Base-by-base conservation (phyloP, 1,140 invertebrate species). In the Cherax quadricarinatus region DNA sequence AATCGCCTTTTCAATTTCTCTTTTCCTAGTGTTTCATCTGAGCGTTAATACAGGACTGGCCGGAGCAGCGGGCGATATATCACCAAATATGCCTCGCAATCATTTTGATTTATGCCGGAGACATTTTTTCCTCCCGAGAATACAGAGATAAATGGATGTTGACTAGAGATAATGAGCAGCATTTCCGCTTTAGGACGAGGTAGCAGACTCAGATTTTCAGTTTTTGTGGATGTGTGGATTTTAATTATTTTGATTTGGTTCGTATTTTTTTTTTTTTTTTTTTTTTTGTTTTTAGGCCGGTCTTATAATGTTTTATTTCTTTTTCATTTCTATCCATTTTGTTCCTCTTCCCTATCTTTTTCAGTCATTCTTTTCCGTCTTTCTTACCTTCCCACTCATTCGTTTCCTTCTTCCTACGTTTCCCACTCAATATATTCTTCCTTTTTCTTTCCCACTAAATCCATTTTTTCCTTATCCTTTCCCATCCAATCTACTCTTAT, bases 71-170 rank as follows among this genome's bases (percentile, higher is more conserved):
- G 21, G n/a, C 70, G 3, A 75, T 75, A 75, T 75, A 9, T 75
- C 70, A 75, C 70, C 14, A 75, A 30, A 75, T 24, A 5, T 24
- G 70, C 70, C 24, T 75, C 24, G 70, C 24, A 30, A 24, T 75
- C 70, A 24, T 24, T 30, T 14, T 75, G 70, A 75, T 75, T 75
- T 75, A 75, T 30, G 70, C n/a, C 5, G 70, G 70, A 21, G 70
- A 75, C 21, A 24, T 75, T 75, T 75, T 30, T 21, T 30, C 12
- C 70, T 30, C 70, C 70, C 24, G 70, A 12, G 70, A 18, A 75
- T 30, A 75, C 70, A 75, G 70, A 75, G 70, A 75, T 75, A 75
- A 75, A 75, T 75, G 24, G 70, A 7, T 75, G 70, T 30, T 30
- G n/a, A 75, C 70, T 75, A 24, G 21, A 75, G 24, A 21, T 75